Evolutionary conservation across 2,888 invertebrate genomes (phyloP), one percentile per base, ranked within the genome.

Genomic region (Phyto melanocephala): DNA sequence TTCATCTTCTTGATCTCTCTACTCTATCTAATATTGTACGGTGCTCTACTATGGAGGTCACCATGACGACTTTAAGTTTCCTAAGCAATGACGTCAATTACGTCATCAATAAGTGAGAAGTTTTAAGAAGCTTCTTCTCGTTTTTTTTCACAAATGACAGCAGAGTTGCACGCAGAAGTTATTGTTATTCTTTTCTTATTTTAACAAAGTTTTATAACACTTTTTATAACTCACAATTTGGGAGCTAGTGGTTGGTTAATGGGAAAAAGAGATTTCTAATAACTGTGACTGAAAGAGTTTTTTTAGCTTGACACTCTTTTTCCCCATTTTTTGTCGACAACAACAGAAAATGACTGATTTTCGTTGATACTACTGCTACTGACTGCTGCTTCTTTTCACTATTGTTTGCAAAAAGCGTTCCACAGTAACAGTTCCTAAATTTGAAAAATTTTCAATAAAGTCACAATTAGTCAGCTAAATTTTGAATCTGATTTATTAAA

Each of bases 71-170:
- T 75, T 75, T 60, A 33, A 54, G 79, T 79, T 79, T 75, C 65
- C 63, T 75, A 60, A 82, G 75, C 68, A 58, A 82, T 82, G 82
- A 79, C 82, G 82, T 82, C 82, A 82, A 79, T 82, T 82, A 82
- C 82, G 82, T 82, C 82, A 82, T 79, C 79, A 75, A 75, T 75
- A 70, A 20, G 52, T 56, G 63, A 58, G 72, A 74, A 70, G 47
- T 70, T 63, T 20, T 17, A 62, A 68, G 13, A 47, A 56, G n/a
- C n/a, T n/a, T n/a, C 13, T 35, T 54, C 17, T 3, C 28, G 45
- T 54, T 74, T 52, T 28, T 11, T 42, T 28, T 50, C 7, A 22
- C 20, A 22, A 20, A 20, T 42, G 7, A 42, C 40, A 40, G n/a
- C n/a, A 42, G n/a, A 42, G 35, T 35, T 35, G 35, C 35, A 35